Percentiles rank a stretch among this genome's conserved stretches.
Evolutionary conservation across 2,888 invertebrate species (phyloP).

Genomic region (Mythimna lalbum): DNA sequence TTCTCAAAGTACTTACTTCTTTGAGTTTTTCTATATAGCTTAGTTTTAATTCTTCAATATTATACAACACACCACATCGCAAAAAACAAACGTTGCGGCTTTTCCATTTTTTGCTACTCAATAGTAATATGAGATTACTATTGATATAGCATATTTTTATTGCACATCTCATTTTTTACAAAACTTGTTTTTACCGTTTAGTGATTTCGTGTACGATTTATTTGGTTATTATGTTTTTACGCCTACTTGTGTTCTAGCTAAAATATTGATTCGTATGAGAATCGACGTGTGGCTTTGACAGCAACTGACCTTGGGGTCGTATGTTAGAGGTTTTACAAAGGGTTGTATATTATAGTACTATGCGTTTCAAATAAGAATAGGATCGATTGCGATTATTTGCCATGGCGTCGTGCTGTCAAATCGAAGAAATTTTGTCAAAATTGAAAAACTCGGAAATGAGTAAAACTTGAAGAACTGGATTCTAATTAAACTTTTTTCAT

Average conservation of each 20-base stretch:
- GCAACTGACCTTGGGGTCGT: neutral
- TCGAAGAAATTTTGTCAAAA: too few species aligned
- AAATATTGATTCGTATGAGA: slow-evolving; percentile 19
- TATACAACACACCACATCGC: neutral
- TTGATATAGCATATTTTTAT: slow-evolving; percentile 12
- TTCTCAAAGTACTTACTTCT: neutral
- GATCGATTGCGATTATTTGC: too few species aligned
- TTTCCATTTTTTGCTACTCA: slow-evolving; percentile 18
- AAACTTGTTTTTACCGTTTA: slow-evolving; percentile 29
- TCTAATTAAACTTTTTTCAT: too few species aligned
- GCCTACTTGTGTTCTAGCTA: neutral
- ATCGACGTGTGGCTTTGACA: slow-evolving; percentile 7
- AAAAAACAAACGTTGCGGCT: slow-evolving; percentile 12
- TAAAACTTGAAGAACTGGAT: too few species aligned
- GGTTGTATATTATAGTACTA: neutral
- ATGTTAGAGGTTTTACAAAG: neutral
- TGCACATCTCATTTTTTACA: neutral
- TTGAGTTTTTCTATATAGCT: neutral
- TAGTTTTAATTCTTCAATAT: too few species aligned
- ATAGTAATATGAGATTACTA: slow-evolving; percentile 8
- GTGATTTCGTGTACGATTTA: slow-evolving; percentile 9
- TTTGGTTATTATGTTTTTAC: slow-evolving; percentile 21
- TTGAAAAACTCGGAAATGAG: too few species aligned
- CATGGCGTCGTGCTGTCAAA: too few species aligned
- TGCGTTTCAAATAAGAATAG: too few species aligned